Conservation (phyloP, 2,113 vertebrate genomes). For the Athene noctua region DNA sequence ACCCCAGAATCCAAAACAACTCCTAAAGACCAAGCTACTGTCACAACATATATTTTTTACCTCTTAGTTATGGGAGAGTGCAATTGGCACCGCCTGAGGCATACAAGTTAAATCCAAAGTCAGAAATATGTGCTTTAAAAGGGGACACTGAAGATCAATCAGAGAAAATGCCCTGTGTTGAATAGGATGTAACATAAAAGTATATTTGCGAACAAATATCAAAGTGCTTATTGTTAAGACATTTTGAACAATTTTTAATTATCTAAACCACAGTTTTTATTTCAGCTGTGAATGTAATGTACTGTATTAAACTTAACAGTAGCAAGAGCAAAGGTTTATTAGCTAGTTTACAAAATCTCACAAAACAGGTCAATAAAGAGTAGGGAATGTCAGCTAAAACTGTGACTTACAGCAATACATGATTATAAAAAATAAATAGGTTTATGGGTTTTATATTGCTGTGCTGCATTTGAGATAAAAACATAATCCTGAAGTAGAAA, state of each 20-base stretch:
- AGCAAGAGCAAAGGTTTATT: conserved; percentile 40
- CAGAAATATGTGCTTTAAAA: neutral
- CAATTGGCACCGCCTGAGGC: neutral
- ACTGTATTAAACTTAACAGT: conserved; percentile 5
- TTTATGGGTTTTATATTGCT: conserved; percentile 46
- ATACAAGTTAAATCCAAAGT: neutral
- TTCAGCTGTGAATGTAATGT: neutral
- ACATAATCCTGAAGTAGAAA: conserved; percentile 26
- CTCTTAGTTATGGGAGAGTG: neutral
- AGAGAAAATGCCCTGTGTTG: neutral
- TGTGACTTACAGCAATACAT: conserved; percentile 35
- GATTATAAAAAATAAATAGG: conserved; percentile 45
- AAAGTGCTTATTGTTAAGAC: neutral
- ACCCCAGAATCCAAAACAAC: neutral
- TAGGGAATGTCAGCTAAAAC: conserved; percentile 30
- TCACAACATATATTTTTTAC: neutral
- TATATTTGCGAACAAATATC: neutral
- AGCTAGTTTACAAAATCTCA: conserved; percentile 46
- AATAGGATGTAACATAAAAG: neutral
- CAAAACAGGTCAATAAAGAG: conserved; percentile 48
- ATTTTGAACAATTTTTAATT: conserved; percentile 37
- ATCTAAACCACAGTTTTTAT: neutral
- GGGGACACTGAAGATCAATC: neutral
- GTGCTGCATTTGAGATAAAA: conserved; percentile 43
- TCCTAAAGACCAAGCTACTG: neutral